These are phyloP conservation scores for Tachysurus fulvidraco DNA, from an alignment of 2,113 vertebrate species.

Conservation along the genomic window DNA sequence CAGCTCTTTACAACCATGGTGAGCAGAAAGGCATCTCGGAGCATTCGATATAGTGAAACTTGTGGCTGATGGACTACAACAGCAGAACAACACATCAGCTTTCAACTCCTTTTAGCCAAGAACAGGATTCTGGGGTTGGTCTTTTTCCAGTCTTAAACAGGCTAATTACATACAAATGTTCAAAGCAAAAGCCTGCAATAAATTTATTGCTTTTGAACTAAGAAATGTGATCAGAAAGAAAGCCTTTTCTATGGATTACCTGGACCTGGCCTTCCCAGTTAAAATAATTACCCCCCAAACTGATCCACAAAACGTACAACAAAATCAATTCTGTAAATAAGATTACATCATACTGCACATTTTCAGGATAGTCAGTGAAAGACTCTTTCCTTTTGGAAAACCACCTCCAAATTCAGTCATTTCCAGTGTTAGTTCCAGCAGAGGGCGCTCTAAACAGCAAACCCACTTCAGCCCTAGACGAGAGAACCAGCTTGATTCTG, in stretches of 20 bases:
- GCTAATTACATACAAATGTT: background rate
- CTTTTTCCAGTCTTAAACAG: background rate
- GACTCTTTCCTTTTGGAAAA: background rate
- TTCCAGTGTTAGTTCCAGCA: slow-evolving; percentile 27
- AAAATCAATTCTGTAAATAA: slow-evolving; percentile 45
- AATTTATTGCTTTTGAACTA: background rate
- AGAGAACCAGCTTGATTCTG: slow-evolving; percentile 87
- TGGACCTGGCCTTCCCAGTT: too few species aligned
- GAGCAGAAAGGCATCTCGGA: background rate
- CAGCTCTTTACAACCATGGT: background rate
- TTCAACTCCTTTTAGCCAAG: background rate
- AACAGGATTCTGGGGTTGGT: background rate
- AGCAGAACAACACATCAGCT: background rate
- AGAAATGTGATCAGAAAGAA: background rate
- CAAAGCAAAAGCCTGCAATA: background rate
- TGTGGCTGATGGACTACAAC: background rate
- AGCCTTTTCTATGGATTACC: background rate
- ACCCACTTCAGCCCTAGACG: slow-evolving; percentile 69
- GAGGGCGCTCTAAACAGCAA: background rate
- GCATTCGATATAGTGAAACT: background rate
- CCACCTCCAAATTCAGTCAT: background rate
- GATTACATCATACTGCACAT: slow-evolving; percentile 41
- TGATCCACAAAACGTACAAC: slow-evolving; percentile 32
- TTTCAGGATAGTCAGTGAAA: slow-evolving; percentile 29
- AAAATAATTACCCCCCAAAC: background rate